These are phyloP conservation scores for Romanogobio albipinnatus DNA, from an alignment of 2,113 vertebrate genomes.

Conservation along the genomic window DNA sequence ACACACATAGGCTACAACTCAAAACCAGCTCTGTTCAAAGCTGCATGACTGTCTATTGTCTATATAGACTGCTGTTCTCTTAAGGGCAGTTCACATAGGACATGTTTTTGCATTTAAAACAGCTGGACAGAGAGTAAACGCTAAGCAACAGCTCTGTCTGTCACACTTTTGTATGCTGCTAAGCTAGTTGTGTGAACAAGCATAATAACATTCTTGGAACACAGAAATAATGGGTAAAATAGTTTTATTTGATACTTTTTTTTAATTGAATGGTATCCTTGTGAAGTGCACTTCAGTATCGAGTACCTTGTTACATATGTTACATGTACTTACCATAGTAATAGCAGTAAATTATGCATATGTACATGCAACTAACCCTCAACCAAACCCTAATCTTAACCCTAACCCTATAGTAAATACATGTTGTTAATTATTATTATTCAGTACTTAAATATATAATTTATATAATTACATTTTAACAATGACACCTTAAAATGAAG, in stretches of 20 bases:
- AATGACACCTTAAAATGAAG: too few species aligned
- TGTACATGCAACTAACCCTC: too few species aligned
- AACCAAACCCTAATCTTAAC: too few species aligned
- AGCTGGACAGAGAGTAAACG: background rate
- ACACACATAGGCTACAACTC: background rate
- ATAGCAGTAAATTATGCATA: too few species aligned
- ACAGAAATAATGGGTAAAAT: background rate
- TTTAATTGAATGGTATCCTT: too few species aligned
- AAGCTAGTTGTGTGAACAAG: background rate
- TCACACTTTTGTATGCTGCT: background rate
- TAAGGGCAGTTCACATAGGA: background rate
- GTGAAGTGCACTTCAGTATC: too few species aligned
- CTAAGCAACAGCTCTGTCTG: background rate
- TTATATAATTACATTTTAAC: too few species aligned
- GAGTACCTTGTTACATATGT: too few species aligned
- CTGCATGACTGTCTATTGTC: background rate
- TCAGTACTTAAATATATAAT: too few species aligned
- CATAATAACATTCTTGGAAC: background rate
- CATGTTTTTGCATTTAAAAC: background rate
- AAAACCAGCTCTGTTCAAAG: constrained; percentile 11
- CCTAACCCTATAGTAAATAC: too few species aligned
- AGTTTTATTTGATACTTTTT: background rate
- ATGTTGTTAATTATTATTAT: too few species aligned
- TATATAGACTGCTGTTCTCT: background rate
- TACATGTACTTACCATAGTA: too few species aligned